Base-by-base conservation (phyloP, 2,888 invertebrate species). In the Oscheius sp. region DNA sequence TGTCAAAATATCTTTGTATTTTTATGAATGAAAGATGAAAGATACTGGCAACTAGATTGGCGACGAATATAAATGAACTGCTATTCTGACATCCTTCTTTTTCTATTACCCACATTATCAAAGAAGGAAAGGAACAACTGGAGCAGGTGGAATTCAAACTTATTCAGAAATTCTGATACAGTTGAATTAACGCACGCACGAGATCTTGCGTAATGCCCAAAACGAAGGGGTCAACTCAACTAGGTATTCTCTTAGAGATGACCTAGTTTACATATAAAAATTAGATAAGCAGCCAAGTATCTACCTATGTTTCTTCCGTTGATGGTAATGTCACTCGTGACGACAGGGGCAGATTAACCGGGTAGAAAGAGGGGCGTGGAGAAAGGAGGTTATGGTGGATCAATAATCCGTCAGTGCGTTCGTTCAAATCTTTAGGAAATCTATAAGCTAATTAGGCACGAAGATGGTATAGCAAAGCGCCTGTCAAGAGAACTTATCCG, bases 361-460 rank as follows among this genome's bases (percentile, higher is more conserved):
- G 59, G 41, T 41, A 59, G 59, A 44, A 59, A 59, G 44, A 44
- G 59, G 59, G 59, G 26, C 44, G 41, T 41, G 44, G 41, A 41
- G 59, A 59, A 59, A 59, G 59, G 59, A 59, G 59, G 59, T 59
- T 59, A 59, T 59, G 44, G 59, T 41, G 59, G 44, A 59, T 59
- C 59, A 44, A 59, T 59, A 59, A 59, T 59, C 59, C 59, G 59
- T 59, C 54, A 59, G 59, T 59, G 59, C 59, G 59, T 59, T 59
- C 59, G 9, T 59, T 54, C 59, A 20, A 41, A 26, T 22, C n/a
- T n/a, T n/a, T n/a, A n/a, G n/a, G n/a, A n/a, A n/a, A n/a, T n/a
- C n/a, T n/a, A n/a, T n/a, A n/a, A n/a, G n/a, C n/a, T n/a, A n/a
- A n/a, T n/a, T n/a, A n/a, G n/a, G n/a, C n/a, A n/a, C n/a, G n/a